Evolutionary conservation across 2,113 vertebrate species (phyloP), one percentile per base, ranked within the genome.

Genomic region (Lutjanus erythropterus): DNA sequence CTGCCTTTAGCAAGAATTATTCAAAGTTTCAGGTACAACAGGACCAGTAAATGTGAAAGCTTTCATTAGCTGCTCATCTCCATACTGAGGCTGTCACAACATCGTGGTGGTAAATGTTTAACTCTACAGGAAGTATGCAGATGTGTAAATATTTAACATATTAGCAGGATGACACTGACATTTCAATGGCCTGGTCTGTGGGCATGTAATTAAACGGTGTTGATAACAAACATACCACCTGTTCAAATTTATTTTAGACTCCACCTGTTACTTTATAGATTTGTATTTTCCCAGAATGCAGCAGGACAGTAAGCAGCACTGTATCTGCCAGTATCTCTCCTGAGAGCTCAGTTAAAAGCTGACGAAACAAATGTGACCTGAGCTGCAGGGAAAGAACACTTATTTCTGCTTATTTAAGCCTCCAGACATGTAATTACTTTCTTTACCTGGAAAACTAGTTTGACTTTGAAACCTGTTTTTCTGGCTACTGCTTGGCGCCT

Each of bases 81-180:
- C 18, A 42, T 42, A 10, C 60, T 9, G 23, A 52, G 19, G 1
- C 49, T 62, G 35, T 21, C n/a, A 47, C 75, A 67, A 15, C 49
- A 53, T 2, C 52, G 69, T 65, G 61, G 2, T 25, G 14, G 21
- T 18, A 47, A 68, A 4, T 37, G 10, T 50, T 71, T 27, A 71
- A 55, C 44, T 5, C 60, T 19, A 15, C 78, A 72, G 76, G 71
- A 85, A 74, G 81, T 64, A 21, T 60, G 58, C 49, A 69, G 47
- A 77, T 29, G 53, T 77, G 84, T 88, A 71, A 90, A 88, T 84
- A 88, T 83, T 80, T 77, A 85, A 83, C 81, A 80, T 60, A 50
- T 70, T 79, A 85, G 67, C 81, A 75, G 75, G 84, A 84, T 66
- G 83, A 50, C 69, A 61, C n/a, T 75, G 62, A 71, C 60, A 53